Conservation (phyloP, 92 coral and sea anemone species). For the Nematostella vectensis region DNA sequence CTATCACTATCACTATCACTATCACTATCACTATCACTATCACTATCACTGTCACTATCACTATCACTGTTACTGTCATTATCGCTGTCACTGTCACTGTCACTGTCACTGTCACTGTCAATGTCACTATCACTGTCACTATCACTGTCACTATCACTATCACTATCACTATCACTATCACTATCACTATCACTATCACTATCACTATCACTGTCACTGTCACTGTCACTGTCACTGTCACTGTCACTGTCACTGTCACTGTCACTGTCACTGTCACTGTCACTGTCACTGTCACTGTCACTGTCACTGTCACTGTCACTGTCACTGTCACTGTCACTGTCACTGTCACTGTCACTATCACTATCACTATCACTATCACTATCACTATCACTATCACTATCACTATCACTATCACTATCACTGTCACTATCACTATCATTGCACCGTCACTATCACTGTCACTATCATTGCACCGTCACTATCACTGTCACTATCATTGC, state of each 20-base stretch:
- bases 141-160: not conserved
- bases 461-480: not conserved
- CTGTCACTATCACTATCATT: not conserved
- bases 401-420: not conserved
- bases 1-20: constrained; percentile 4
- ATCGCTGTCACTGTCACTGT: not conserved
- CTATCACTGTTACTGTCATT: not conserved
- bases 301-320: constrained; percentile 1
- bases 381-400: not conserved
- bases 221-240: constrained; percentile 1
- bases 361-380: not conserved
- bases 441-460: not conserved
- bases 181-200: constrained; percentile 3
- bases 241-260: constrained; percentile 1
- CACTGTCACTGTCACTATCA: not conserved
- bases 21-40: constrained; percentile 1
- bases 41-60: constrained; percentile 4
- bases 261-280: constrained; percentile 1
- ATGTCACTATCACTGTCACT: constrained; percentile 1
- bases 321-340: not conserved
- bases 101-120: constrained; percentile 2
- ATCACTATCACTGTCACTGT: constrained; percentile 3
- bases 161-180: constrained; percentile 3
- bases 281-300: constrained; percentile 2
- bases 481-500: not conserved